Conservation (phyloP, 2,888 invertebrate genomes). For the Andrena chrysosceles region DNA sequence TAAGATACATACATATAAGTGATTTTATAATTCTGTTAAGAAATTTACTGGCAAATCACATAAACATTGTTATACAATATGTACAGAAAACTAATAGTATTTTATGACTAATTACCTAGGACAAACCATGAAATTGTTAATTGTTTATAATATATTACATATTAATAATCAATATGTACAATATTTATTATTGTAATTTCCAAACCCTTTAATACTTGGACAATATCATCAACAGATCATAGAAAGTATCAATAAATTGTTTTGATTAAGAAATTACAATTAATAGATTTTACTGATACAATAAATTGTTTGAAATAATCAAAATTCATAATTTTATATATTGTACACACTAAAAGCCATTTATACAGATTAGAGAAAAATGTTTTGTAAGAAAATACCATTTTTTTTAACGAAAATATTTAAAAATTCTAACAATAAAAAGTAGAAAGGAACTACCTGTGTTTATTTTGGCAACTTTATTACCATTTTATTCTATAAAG, state of each 20-base stretch:
- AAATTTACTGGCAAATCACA: constrained; percentile 26
- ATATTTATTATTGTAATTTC: constrained; percentile 50
- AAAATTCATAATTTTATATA: constrained; percentile 12
- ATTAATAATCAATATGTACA: constrained; percentile 69
- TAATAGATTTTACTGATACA: constrained; percentile 12
- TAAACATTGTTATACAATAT: constrained; percentile 34
- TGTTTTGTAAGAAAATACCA: neutral
- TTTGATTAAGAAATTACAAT: constrained; percentile 28
- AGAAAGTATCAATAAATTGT: constrained; percentile 59
- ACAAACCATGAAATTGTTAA: constrained; percentile 74
- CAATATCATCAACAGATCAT: constrained; percentile 52
- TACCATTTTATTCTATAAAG: constrained; percentile 39
- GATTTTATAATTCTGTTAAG: constrained; percentile 17
- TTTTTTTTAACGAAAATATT: neutral
- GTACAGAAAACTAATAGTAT: constrained; percentile 32
- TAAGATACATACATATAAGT: constrained; percentile 13
- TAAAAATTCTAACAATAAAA: constrained; percentile 10
- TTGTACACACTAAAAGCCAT: constrained; percentile 6
- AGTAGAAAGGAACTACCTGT: constrained; percentile 15
- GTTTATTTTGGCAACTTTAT: constrained; percentile 48
- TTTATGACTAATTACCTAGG: constrained; percentile 46
- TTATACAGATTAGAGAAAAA: constrained; percentile 10
- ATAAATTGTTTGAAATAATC: constrained; percentile 8
- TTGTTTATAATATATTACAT: constrained; percentile 72
- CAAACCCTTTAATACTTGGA: constrained; percentile 42